Conservation (phyloP, 2,113 vertebrate genomes). For the Manacus vitellinus region DNA sequence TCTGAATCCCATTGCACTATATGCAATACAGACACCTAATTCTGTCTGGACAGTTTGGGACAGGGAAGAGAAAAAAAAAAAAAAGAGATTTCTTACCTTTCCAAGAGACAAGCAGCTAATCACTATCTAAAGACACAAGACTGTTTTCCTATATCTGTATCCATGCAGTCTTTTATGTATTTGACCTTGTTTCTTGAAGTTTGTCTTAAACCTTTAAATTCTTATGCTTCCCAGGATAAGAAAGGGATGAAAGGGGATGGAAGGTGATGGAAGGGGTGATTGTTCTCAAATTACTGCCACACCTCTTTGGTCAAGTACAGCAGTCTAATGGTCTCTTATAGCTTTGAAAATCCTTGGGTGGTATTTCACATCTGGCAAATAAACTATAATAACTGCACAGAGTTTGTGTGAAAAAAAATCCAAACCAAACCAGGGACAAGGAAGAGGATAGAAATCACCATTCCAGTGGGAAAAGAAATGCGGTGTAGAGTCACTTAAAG, state of each 20-base stretch:
- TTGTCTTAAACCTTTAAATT: neutral
- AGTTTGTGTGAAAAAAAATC: neutral
- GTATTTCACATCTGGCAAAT: neutral
- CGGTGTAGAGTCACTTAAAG: neutral
- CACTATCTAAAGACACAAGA: neutral
- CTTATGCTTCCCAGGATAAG: neutral
- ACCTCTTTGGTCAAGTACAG: neutral
- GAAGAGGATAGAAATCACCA: neutral
- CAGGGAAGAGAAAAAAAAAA: rapidly evolving
- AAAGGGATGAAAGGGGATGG: neutral
- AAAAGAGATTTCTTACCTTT: neutral
- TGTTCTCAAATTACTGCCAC: neutral
- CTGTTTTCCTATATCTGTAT: neutral
- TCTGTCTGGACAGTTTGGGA: neutral
- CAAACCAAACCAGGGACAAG: neutral
- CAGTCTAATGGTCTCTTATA: neutral
- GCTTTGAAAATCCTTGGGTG: neutral
- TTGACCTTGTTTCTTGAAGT: neutral
- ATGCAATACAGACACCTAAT: neutral
- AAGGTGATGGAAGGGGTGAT: neutral
- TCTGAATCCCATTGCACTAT: neutral
- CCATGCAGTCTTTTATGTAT: neutral
- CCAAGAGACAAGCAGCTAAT: neutral
- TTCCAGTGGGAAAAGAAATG: neutral
- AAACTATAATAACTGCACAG: neutral